These are phyloP conservation scores for Piaya cayana DNA, from an alignment of 2,113 vertebrate genomes.

Conservation along the genomic window DNA sequence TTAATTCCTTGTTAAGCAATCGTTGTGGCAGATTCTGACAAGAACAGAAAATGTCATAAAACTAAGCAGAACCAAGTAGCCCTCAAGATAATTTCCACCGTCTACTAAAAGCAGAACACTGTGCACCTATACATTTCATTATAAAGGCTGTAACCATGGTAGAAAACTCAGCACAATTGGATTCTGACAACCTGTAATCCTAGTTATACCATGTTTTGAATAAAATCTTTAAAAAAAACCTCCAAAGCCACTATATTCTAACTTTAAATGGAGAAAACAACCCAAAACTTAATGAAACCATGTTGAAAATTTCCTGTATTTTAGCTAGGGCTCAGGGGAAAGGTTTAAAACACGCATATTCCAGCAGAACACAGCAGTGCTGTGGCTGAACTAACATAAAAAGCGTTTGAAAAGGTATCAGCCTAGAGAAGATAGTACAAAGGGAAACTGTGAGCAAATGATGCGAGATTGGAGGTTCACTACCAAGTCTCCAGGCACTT, in stretches of 20 bases:
- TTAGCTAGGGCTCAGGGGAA: background rate
- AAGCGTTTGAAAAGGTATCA: background rate
- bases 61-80: background rate
- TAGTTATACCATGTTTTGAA: background rate
- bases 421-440: background rate
- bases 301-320: background rate
- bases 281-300: background rate
- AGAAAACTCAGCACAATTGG: background rate
- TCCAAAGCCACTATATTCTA: background rate
- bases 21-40: conserved; percentile 31
- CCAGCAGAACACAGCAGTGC: background rate
- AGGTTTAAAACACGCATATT: background rate
- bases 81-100: conserved; percentile 10
- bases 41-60: conserved; percentile 31
- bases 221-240: background rate
- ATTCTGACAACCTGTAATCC: conserved; percentile 66
- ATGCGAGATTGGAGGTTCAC: background rate
- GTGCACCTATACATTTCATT: conserved; percentile 4
- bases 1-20: conserved; percentile 16
- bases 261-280: background rate
- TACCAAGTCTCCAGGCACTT: background rate
- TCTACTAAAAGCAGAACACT: background rate
- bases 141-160: conserved; percentile 41
- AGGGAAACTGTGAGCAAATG: background rate
- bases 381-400: background rate